A percentile compares a stretch with the other conserved stretches of the same genome.
These are phyloP conservation scores for Campopleginae sp. DNA, from an alignment of 2,888 invertebrate species.

Conservation along the genomic window DNA sequence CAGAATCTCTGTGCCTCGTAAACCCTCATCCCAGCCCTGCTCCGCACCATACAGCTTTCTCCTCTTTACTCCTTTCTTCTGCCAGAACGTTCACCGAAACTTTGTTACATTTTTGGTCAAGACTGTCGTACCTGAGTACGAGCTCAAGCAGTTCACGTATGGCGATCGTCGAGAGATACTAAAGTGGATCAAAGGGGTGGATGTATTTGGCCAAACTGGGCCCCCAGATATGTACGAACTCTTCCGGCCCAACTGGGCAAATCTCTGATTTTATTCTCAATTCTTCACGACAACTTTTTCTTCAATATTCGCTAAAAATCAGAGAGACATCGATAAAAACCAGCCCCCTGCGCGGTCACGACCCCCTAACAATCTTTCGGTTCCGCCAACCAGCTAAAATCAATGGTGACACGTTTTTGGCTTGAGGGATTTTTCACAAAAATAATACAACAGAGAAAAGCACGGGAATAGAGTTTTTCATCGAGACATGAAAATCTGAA, in stretches of 20 bases:
- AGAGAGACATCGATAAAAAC: background rate
- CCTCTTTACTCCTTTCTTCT: slow-evolving; percentile 61
- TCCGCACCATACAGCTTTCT: slow-evolving; percentile 36
- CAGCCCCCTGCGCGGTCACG: no score
- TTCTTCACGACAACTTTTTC: no score
- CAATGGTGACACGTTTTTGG: background rate
- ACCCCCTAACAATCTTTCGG: background rate
- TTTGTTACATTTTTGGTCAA: slow-evolving; percentile 83
- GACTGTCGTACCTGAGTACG: slow-evolving; percentile 69
- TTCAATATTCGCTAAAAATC: background rate
- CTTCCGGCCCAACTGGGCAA: slow-evolving; percentile 3
- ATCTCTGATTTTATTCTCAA: no score
- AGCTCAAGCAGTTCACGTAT: slow-evolving; percentile 60
- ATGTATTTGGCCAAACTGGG: slow-evolving; percentile 59
- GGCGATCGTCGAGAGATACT: slow-evolving; percentile 68
- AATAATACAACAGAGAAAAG: background rate
- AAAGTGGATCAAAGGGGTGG: slow-evolving; percentile 81
- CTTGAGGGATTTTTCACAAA: background rate
- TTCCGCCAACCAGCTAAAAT: background rate
- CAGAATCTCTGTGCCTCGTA: slow-evolving; percentile 78
- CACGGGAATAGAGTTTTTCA: background rate
- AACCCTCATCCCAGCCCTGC: slow-evolving; percentile 41
- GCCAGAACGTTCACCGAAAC: slow-evolving; percentile 77
- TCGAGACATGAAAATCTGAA: background rate
- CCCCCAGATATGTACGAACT: background rate